phyloP scores from a whole-genome alignment of 1,140 invertebrate species.

The Neodiprion fabricii region DNA sequence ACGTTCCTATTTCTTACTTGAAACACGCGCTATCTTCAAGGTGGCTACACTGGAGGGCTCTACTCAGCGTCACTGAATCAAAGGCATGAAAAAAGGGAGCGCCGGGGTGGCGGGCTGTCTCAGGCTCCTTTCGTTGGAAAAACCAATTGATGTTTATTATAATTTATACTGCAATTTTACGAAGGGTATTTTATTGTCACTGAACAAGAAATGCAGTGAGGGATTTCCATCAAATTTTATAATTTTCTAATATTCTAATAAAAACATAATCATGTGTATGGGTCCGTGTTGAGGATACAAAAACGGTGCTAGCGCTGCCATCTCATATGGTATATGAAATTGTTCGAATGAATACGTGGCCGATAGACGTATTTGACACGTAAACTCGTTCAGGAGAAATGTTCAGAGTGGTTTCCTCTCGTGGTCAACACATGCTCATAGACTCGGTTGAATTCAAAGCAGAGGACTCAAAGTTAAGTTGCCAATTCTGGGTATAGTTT shows the following conservation, averaged over 20 bases:
- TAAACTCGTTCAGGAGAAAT: background rate
- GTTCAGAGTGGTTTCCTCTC: background rate
- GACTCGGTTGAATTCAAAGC: background rate
- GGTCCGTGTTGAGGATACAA: too few species aligned
- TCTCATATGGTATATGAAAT: constrained; percentile 31
- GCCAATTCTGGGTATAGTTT: background rate
- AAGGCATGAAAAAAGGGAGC: too few species aligned
- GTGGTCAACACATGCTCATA: background rate
- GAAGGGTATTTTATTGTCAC: background rate
- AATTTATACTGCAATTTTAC: background rate
- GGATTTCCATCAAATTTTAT: background rate
- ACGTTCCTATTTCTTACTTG: too few species aligned
- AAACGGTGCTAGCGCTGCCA: constrained; percentile 15
- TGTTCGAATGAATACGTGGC: constrained; percentile 2
- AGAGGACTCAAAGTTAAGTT: background rate
- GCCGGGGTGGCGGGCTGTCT: too few species aligned
- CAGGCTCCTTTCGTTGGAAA: too few species aligned
- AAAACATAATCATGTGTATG: too few species aligned
- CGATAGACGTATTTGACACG: too few species aligned
- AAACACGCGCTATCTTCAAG: too few species aligned
- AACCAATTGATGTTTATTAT: too few species aligned
- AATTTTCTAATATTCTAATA: background rate
- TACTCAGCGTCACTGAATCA: too few species aligned
- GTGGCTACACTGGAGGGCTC: too few species aligned
- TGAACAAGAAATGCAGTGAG: background rate